Conservation (phyloP, 2,113 vertebrate genomes). For the Candoia aspera region DNA sequence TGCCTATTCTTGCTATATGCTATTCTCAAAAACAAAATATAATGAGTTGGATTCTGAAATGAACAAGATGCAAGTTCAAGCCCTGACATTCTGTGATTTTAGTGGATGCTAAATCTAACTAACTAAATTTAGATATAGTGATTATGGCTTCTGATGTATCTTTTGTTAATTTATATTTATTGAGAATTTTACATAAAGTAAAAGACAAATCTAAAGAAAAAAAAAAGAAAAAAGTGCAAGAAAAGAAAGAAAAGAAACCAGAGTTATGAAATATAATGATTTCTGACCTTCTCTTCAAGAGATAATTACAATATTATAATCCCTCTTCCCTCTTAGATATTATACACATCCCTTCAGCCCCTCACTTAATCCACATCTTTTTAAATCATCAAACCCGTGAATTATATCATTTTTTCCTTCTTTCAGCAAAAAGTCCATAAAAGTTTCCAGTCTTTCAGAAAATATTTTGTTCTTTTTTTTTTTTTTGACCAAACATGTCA, state of each 20-base stretch:
- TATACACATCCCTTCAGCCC: not conserved
- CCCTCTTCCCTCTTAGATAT: not conserved
- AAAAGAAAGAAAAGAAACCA: not conserved
- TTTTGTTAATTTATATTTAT: not conserved
- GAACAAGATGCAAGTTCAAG: not conserved
- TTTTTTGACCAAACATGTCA: not conserved
- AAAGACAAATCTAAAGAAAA: not conserved
- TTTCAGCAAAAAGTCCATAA: not conserved
- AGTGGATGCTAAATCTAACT: not conserved
- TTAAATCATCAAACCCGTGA: not conserved
- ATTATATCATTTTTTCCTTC: not conserved
- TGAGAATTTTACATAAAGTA: not conserved
- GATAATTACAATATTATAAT: not conserved
- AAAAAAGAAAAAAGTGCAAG: not conserved
- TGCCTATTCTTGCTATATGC: not conserved
- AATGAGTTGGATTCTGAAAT: too few relatives aligned
- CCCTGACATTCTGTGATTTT: not conserved
- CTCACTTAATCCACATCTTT: not conserved
- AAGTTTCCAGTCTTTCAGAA: not conserved
- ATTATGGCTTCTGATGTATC: not conserved
- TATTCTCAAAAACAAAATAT: not conserved
- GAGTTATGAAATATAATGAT: not conserved
- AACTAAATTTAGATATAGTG: not conserved
- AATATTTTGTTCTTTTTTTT: not conserved
- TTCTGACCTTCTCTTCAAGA: not conserved